Conservation (phyloP, 2,113 vertebrate species). For the Mellivora capensis region DNA sequence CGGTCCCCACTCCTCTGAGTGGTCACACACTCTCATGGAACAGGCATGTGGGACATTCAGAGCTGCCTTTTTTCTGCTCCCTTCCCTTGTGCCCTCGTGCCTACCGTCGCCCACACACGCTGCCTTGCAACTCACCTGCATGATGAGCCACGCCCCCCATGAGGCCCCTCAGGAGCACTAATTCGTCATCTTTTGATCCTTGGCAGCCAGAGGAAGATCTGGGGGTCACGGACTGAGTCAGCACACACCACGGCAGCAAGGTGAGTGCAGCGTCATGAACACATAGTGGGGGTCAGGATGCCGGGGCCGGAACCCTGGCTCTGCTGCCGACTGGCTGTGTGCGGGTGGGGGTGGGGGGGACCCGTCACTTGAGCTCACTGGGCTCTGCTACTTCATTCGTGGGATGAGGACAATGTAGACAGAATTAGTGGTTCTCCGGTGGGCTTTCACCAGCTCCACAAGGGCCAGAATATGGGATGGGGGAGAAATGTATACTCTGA, state of each 20-base stretch:
- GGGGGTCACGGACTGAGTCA: neutral
- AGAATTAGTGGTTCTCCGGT: neutral
- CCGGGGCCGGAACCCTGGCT: neutral
- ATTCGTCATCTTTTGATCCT: neutral
- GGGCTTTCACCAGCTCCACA: neutral
- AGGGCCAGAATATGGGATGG: neutral
- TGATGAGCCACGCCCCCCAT: rapidly evolving
- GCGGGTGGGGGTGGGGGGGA: too few species aligned
- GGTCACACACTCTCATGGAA: neutral
- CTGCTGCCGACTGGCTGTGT: neutral
- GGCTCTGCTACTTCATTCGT: neutral
- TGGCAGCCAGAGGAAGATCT: neutral
- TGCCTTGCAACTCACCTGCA: rapidly evolving
- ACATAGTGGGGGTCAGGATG: neutral
- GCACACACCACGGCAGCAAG: neutral
- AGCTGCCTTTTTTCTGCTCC: neutral
- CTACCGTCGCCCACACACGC: neutral
- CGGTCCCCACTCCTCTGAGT: neutral
- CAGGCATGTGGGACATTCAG: rapidly evolving
- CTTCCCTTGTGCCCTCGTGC: neutral
- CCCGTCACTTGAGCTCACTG: neutral
- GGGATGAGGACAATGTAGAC: rapidly evolving
- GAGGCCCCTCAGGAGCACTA: neutral
- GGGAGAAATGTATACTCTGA: neutral
- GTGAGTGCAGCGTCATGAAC: neutral